These are phyloP conservation scores for Drosophila sechellia DNA, from an alignment of 1,140 invertebrate genomes.

Conservation along the genomic window DNA sequence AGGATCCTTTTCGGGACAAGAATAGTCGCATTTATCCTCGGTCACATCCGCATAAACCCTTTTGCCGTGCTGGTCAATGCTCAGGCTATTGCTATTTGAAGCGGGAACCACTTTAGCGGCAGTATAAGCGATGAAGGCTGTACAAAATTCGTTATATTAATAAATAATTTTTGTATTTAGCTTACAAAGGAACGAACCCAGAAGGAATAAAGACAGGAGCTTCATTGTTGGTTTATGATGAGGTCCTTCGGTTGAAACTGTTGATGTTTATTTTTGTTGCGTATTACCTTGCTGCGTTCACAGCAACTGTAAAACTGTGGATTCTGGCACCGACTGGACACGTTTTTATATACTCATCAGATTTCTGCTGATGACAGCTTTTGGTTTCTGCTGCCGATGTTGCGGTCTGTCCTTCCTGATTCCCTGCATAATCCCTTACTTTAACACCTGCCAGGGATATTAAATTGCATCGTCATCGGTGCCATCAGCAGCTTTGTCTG, in stretches of 20 bases:
- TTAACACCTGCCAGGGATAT: slow-evolving; percentile 71
- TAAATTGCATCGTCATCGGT: slow-evolving; percentile 55
- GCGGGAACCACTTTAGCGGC: slow-evolving; percentile 54
- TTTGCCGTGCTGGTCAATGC: slow-evolving; percentile 61
- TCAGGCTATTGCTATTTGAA: slow-evolving; percentile 26
- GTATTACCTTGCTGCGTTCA: slow-evolving; percentile 60
- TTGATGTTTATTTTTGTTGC: slow-evolving; percentile 17
- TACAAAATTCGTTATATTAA: neutral
- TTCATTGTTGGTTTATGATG: slow-evolving; percentile 35
- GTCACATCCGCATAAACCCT: slow-evolving; percentile 33
- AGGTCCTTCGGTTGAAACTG: slow-evolving; percentile 18
- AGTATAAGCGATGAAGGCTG: slow-evolving; percentile 27
- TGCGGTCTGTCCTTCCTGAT: slow-evolving; percentile 40
- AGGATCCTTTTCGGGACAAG: slow-evolving; percentile 48
- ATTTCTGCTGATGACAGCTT: slow-evolving; percentile 21
- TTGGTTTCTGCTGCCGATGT: slow-evolving; percentile 8
- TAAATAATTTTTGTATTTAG: neutral
- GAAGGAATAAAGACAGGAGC: slow-evolving; percentile 21
- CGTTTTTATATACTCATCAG: slow-evolving; percentile 54
- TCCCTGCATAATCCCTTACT: slow-evolving; percentile 65
- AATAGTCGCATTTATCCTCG: slow-evolving; percentile 55
- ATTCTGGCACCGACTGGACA: slow-evolving; percentile 8
- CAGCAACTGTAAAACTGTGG: slow-evolving; percentile 72
- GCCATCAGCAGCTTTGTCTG: slow-evolving; percentile 43
- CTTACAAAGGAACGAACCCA: slow-evolving; percentile 37